Evolutionary conservation across 2,113 vertebrate genomes (phyloP).

Genomic region (Marcusenius ussheri): DNA sequence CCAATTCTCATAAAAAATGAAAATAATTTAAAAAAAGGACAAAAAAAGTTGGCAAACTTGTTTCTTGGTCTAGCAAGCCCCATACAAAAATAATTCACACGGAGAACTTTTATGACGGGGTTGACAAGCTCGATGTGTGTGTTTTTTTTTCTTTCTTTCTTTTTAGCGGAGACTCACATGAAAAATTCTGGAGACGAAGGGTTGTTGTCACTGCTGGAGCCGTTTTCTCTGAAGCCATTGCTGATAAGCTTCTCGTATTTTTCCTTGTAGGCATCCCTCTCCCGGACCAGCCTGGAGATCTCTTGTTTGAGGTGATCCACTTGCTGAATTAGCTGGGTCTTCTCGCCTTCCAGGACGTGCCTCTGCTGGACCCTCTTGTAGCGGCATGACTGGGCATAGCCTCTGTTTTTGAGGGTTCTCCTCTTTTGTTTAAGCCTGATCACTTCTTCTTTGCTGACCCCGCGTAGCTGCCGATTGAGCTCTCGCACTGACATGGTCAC

Average conservation of each 20-base stretch:
- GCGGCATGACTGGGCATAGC: conserved; percentile 98
- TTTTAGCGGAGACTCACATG: conserved; percentile 84
- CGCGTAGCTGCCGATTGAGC: conserved; percentile 94
- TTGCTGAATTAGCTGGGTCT: conserved; percentile 96
- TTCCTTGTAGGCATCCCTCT: conserved; percentile 98
- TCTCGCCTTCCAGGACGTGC: conserved; percentile 98
- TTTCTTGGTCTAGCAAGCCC: conserved; percentile 20
- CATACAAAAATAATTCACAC: conserved; percentile 23
- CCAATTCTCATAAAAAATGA: conserved; percentile 28
- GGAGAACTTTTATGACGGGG: conserved; percentile 32
- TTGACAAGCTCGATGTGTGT: conserved; percentile 28
- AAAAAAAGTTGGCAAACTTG: conserved; percentile 21
- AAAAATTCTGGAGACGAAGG: conserved; percentile 98
- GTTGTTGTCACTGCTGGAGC: conserved; percentile 84
- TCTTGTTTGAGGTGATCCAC: conserved; percentile 99
- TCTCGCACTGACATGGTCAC: conserved; percentile 97
- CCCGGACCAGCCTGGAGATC: conserved; percentile 95
- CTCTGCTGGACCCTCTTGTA: conserved; percentile 98
- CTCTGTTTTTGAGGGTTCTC: conserved; percentile 97
- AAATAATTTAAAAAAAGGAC: conserved; percentile 29
- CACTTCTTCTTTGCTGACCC: conserved; percentile 98
- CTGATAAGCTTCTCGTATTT: conserved; percentile 98
- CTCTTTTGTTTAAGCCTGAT: conserved; percentile 99
- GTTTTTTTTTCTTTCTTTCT: conserved; percentile 39
- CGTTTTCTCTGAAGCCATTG: conserved; percentile 98